Conservation (phyloP, 2,113 vertebrate species). For the Tricholaema leucomelas region DNA sequence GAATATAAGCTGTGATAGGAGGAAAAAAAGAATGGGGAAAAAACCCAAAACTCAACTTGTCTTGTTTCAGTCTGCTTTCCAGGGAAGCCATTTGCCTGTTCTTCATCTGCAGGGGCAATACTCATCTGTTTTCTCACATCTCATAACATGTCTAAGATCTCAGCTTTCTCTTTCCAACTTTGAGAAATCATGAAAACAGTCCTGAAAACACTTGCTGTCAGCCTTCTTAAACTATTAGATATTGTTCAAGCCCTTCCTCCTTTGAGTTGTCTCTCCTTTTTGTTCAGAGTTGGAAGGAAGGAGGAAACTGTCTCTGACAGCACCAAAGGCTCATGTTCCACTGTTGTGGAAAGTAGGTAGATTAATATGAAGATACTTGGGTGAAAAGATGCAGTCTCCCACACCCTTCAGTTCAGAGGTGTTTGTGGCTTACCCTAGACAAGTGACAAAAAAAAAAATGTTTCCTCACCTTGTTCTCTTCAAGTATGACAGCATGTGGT, state of each 20-base stretch:
- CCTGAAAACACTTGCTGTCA: not conserved
- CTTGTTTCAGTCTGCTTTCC: not conserved
- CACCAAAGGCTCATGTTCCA: not conserved
- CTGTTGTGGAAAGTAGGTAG: not conserved
- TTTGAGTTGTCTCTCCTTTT: not conserved
- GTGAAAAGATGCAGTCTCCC: not conserved
- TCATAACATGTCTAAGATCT: not conserved
- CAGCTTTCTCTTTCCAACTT: not conserved
- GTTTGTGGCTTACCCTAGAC: not conserved
- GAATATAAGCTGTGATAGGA: not conserved
- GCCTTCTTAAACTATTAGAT: not conserved
- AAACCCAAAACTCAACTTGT: no score
- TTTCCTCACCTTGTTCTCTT: not conserved
- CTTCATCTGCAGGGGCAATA: not conserved
- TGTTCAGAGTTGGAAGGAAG: not conserved
- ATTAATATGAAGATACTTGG: not conserved
- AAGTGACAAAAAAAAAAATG: not conserved
- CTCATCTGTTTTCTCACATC: not conserved
- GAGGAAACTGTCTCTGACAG: not conserved
- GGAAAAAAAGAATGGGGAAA: no score
- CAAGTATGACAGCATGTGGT: not conserved
- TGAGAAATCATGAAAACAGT: not conserved
- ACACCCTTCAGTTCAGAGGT: not conserved
- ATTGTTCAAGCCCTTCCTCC: not conserved
- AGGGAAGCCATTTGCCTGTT: not conserved